phyloP scores from a whole-genome alignment of 2,797 vertebrate species.

The Bradypodion pumilum region DNA sequence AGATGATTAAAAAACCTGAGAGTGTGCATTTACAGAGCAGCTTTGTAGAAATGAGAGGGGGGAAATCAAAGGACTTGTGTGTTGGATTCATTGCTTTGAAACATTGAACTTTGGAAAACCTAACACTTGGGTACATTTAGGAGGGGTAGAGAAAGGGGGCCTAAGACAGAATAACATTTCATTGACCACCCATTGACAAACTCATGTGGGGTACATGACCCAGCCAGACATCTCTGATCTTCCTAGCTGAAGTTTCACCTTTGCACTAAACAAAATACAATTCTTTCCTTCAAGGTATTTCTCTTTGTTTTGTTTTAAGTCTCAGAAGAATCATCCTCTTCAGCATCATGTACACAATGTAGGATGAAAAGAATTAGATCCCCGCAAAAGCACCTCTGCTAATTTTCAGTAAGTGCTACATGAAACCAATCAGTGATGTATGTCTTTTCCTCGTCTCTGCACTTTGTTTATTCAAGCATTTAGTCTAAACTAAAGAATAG shows the following conservation, averaged over 20 bases:
- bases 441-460: neutral
- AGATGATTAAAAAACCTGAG: slow-evolving; percentile 1
- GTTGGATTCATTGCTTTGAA: slow-evolving; percentile 73
- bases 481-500: neutral
- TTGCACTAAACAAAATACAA: slow-evolving; percentile 75
- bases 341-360: slow-evolving; percentile 15
- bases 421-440: neutral
- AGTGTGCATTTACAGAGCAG: slow-evolving; percentile 55
- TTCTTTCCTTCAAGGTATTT: slow-evolving; percentile 5
- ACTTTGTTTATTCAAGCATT: neutral
- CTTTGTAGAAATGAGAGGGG: slow-evolving; percentile 54
- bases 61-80: slow-evolving; percentile 75
- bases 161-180: slow-evolving; percentile 76
- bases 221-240: slow-evolving; percentile 62
- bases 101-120: slow-evolving; percentile 61
- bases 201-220: slow-evolving; percentile 69
- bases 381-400: slow-evolving; percentile 32
- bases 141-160: slow-evolving; percentile 18
- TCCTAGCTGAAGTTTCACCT: slow-evolving; percentile 64
- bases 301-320: neutral
- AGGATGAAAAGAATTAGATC: slow-evolving; percentile 38
- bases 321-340: slow-evolving; percentile 13
- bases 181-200: slow-evolving; percentile 81
- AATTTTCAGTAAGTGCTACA: slow-evolving; percentile 19
- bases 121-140: slow-evolving; percentile 60